phyloP scores from a whole-genome alignment of 2,113 vertebrate species.

The Girardinichthys multiradiatus region DNA sequence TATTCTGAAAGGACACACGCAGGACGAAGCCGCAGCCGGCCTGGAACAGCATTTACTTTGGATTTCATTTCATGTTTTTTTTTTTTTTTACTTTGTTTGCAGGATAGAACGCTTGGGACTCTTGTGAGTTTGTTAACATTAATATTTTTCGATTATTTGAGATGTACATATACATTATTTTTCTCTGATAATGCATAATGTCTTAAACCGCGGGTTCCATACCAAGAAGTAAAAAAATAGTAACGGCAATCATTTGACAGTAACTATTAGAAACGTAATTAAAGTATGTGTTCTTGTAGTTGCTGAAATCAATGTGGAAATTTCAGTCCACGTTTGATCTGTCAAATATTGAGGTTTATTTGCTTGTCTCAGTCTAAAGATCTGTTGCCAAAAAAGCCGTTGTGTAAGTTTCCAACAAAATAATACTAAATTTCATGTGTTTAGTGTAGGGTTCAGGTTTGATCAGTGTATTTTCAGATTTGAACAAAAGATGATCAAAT shows the following conservation, averaged over 20 bases:
- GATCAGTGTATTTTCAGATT: neutral
- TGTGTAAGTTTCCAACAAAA: neutral
- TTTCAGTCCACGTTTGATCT: no score
- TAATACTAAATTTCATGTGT: neutral
- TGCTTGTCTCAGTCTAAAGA: neutral
- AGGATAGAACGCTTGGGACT: neutral
- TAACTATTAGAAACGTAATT: no score
- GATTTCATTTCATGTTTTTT: neutral
- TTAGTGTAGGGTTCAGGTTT: neutral
- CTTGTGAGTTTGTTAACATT: neutral
- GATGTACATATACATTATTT: neutral
- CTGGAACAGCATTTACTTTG: neutral
- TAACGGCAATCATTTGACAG: no score
- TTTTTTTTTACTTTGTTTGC: neutral
- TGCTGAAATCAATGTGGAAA: no score
- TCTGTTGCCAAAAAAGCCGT: no score
- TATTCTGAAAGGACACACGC: neutral
- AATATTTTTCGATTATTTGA: neutral
- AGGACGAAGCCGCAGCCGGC: constrained; percentile 5
- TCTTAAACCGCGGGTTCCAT: neutral
- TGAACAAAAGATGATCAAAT: neutral
- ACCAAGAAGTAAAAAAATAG: neutral
- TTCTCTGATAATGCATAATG: no score
- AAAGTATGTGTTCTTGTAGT: no score
- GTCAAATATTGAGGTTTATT: neutral